Evolutionary conservation across 2,888 invertebrate genomes (phyloP).

Genomic region (Drosophila paramelanica): DNA sequence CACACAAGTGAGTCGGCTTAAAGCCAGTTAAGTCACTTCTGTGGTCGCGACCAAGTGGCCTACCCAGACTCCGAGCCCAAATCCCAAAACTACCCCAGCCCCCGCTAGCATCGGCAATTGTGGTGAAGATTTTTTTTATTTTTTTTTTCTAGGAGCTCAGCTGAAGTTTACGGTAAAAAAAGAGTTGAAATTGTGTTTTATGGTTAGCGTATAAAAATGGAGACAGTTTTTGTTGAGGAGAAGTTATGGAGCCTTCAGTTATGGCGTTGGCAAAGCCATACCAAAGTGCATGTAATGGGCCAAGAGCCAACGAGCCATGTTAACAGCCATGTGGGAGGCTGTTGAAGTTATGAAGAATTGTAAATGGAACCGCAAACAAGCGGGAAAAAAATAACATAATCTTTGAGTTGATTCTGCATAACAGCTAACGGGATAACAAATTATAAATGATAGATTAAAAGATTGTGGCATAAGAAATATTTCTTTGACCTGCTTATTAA

Average conservation of each 20-base stretch:
- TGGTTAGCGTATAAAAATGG: conserved; percentile 51
- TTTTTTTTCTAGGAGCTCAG: not conserved
- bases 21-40: conserved; percentile 80
- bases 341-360: conserved; percentile 33
- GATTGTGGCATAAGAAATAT: conserved; percentile 14
- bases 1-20: conserved; percentile 58
- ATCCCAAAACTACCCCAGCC: conserved; percentile 7
- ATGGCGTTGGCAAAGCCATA: conserved; percentile 63
- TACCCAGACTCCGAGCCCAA: conserved; percentile 24
- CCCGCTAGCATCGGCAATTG: conserved; percentile 50
- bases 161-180: conserved; percentile 5
- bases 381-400: conserved; percentile 5
- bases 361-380: not conserved
- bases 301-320: conserved; percentile 47
- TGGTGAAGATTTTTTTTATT: conserved; percentile 30
- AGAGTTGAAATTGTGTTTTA: conserved; percentile 49
- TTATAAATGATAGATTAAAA: conserved; percentile 3
- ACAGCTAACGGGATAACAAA: conserved; percentile 13
- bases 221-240: conserved; percentile 38
- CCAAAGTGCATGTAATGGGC: conserved; percentile 59
- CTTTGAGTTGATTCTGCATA: conserved; percentile 14
- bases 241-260: conserved; percentile 18
- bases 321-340: conserved; percentile 52
- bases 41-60: conserved; percentile 74
- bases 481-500: conserved; percentile 12